phyloP scores from a whole-genome alignment of 2,888 invertebrate genomes.

The Zygothrica quintamaculata region DNA sequence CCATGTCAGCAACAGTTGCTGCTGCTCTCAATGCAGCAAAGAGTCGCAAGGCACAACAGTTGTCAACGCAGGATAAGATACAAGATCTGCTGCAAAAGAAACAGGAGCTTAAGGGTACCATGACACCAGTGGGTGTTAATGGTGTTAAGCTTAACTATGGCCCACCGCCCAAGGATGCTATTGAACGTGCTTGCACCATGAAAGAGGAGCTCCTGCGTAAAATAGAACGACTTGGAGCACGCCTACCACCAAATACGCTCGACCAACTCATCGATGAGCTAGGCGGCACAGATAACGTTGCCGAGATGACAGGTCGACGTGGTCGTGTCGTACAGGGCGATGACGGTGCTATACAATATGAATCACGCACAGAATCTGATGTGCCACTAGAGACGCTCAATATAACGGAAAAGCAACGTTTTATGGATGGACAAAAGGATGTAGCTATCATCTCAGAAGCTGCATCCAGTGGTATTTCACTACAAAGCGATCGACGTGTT shows the following conservation, averaged over 20 bases:
- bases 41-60: constrained; percentile 74
- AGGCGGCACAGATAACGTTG: constrained; percentile 98
- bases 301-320: constrained; percentile 99
- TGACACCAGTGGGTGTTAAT: constrained; percentile 82
- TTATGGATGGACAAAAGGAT: constrained; percentile 99
- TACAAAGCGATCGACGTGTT: constrained; percentile 97
- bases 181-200: constrained; percentile 95
- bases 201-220: constrained; percentile 94
- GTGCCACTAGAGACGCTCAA: constrained; percentile 98
- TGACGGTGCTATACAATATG: constrained; percentile 96
- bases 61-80: constrained; percentile 91
- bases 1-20: constrained; percentile 61
- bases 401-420: constrained; percentile 94
- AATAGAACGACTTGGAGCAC: constrained; percentile 94
- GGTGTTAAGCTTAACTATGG: constrained; percentile 83
- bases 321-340: constrained; percentile 96
- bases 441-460: constrained; percentile 99
- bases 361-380: constrained; percentile 96
- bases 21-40: constrained; percentile 67
- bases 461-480: constrained; percentile 98
- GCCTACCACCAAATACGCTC: constrained; percentile 97
- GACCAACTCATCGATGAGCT: constrained; percentile 99
- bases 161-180: constrained; percentile 91
- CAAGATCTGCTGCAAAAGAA: constrained; percentile 87
- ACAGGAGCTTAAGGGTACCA: constrained; percentile 83